Conservation (phyloP, 2,113 vertebrate genomes). For the Oplegnathus fasciatus region DNA sequence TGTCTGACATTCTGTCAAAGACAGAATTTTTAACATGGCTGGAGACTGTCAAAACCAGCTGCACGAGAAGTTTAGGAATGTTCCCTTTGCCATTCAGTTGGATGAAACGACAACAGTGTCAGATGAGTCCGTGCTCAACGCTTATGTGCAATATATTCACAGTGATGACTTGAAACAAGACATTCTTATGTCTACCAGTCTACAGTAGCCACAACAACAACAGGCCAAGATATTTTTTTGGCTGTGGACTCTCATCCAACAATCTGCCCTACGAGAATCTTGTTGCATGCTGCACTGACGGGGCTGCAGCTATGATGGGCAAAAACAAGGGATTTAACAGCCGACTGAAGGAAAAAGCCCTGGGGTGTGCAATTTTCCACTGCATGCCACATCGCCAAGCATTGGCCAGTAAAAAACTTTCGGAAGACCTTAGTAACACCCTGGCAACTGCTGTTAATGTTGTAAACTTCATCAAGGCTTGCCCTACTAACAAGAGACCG, state of each 20-base stretch:
- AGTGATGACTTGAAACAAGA: background rate
- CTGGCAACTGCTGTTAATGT: no score
- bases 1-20: background rate
- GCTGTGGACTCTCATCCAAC: background rate
- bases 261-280: background rate
- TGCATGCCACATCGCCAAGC: background rate
- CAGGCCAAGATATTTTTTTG: background rate
- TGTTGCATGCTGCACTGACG: background rate
- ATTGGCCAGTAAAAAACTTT: background rate
- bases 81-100: no score
- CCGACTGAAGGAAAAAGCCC: background rate
- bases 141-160: background rate
- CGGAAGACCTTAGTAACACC: background rate
- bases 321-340: constrained; percentile 1
- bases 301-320: no score
- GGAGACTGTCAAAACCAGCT: background rate
- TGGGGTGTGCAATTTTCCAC: no score
- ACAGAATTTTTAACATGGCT: background rate
- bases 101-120: no score
- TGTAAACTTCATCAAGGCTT: background rate
- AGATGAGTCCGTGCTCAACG: no score
- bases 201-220: background rate
- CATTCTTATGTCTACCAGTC: background rate
- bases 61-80: background rate
- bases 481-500: background rate